Evolutionary conservation across 2,113 vertebrate genomes (phyloP).

Genomic region (Eubucco bourcierii): DNA sequence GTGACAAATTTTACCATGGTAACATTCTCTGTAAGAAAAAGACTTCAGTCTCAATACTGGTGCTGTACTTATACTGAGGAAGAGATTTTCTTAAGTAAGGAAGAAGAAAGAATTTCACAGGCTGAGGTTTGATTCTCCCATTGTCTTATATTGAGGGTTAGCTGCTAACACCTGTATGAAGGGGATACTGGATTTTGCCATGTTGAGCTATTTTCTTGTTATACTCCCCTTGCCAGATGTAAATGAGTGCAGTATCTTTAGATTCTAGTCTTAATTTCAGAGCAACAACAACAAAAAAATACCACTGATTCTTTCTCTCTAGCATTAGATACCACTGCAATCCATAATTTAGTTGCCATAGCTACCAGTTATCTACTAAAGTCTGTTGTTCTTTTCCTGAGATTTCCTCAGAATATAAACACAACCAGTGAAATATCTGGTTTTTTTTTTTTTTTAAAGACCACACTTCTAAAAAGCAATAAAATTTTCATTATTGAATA

Average conservation of each 20-base stretch:
- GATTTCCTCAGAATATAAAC: not conserved
- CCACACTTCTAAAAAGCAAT: not conserved
- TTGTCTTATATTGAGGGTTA: not conserved
- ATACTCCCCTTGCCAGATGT: not conserved
- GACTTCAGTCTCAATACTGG: not conserved
- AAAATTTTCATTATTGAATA: not conserved
- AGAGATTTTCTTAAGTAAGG: not conserved
- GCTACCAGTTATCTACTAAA: not conserved
- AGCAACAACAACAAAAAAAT: not conserved
- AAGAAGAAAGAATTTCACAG: not conserved
- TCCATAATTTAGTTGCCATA: not conserved
- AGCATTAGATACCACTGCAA: not conserved
- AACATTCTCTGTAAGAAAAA: not conserved
- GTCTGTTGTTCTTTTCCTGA: not conserved
- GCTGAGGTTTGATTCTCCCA: not conserved
- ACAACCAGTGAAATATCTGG: not conserved
- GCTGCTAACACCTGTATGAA: not conserved
- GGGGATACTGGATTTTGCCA: not conserved
- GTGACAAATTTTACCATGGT: not conserved
- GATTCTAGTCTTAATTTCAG: not conserved
- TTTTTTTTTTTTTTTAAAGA: rapidly evolving
- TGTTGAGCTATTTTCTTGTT: not conserved
- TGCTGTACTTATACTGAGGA: not conserved
- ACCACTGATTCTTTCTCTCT: not conserved
- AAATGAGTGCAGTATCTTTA: not conserved